Base-by-base conservation (phyloP, 1,140 invertebrate genomes). In the Caenorhabditis remanei region DNA sequence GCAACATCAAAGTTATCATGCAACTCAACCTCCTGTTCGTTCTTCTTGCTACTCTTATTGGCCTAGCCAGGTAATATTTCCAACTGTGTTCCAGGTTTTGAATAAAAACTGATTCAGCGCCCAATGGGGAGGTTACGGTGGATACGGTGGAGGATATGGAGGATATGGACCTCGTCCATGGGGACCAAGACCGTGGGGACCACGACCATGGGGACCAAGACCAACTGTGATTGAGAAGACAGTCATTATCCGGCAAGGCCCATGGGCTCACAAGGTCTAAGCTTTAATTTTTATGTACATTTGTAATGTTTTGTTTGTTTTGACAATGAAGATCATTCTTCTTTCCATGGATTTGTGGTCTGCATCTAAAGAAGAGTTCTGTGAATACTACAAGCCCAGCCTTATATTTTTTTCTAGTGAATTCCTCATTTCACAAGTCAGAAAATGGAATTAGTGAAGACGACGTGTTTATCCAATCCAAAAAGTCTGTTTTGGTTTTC, bases 201-300 rank as follows among this genome's bases (percentile, higher is more conserved):
- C 71, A 16, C 21, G 71, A 79, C 71, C 71, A 13, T 79, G 71
- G 71, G 71, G 71, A 50, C 71, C 71, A 50, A 46, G 71, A 50
- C 71, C 71, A 79, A 79, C 71, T 43, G 71, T 79, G 21, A 79
- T 79, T 24, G 71, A 79, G 46, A 79, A 79, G 71, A 79, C 71
- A 0, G 71, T 79, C 46, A 79, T 79, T 9, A 79, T 79, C 71
- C 21, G 71, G 13, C 32, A 50, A 43, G 71, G 71, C 32, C 71
- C 71, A 50, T 79, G 71, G 71, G 71, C 21, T n/a, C 43, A 50
- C 14, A 79, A 50, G 41, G 71, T 79, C 14, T 79, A 79, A 50
- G 9, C 24, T 21, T 19, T 21, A 4, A n/a, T 46, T 46, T 79
- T 13, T 50, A 50, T 79, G 21, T 61, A 40, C 40, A 24, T 79